phyloP scores from a whole-genome alignment of 2,797 vertebrate species.

The Amphiprion clarkii region DNA sequence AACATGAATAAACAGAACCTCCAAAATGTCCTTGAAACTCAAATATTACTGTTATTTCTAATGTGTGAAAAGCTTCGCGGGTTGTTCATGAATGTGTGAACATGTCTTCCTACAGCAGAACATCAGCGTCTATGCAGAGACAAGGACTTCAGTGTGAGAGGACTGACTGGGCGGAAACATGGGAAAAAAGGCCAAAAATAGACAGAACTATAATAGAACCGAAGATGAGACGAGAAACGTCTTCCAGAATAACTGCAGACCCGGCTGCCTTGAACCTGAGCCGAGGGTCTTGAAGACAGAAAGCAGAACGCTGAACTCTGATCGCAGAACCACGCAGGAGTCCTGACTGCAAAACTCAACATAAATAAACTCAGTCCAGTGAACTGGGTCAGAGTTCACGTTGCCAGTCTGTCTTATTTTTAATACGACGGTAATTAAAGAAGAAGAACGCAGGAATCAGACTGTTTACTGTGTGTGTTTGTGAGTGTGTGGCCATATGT shows the following conservation, averaged over 20 bases:
- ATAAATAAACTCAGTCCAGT: constrained; percentile 56
- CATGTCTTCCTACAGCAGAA: constrained; percentile 4
- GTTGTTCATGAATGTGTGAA: background rate
- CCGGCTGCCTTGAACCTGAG: background rate
- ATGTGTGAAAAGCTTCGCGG: too few species aligned
- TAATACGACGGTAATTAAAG: constrained; percentile 53
- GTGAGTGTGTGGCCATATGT: constrained; percentile 66
- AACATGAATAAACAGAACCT: too few species aligned
- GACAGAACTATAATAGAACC: constrained; percentile 3
- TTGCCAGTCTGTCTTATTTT: constrained; percentile 44
- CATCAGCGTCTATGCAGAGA: constrained; percentile 25
- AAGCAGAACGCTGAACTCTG: constrained; percentile 15
- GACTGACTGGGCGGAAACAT: constrained; percentile 31
- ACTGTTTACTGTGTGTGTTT: constrained; percentile 40
- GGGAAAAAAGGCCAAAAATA: constrained; percentile 38
- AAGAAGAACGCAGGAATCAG: constrained; percentile 37
- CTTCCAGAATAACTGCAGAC: background rate
- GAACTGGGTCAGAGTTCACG: constrained; percentile 61
- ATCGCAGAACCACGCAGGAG: background rate
- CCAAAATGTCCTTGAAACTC: too few species aligned
- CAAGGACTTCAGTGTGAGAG: constrained; percentile 30
- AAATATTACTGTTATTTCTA: too few species aligned
- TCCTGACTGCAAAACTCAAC: constrained; percentile 51
- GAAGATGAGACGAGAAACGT: constrained; percentile 22
- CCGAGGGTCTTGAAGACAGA: constrained; percentile 2